phyloP scores from a whole-genome alignment of 2,888 invertebrate genomes.

The Molorchus minor region DNA sequence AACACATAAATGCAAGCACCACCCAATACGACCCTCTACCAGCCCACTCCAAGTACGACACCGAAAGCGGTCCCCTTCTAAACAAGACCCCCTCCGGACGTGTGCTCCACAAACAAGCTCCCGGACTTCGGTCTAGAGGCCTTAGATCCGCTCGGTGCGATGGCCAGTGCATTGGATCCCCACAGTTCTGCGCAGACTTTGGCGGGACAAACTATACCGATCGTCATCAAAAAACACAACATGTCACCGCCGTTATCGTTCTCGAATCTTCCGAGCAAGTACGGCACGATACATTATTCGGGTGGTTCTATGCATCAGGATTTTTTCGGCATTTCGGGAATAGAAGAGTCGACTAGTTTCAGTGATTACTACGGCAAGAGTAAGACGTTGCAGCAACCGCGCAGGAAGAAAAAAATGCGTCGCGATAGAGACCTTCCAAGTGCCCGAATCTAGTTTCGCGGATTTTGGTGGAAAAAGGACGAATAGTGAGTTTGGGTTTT shows the following conservation, averaged over 20 bases:
- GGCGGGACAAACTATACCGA: slow-evolving; percentile 63
- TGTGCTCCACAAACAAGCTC: slow-evolving; percentile 62
- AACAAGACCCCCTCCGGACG: slow-evolving; percentile 64
- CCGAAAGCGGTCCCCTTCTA: slow-evolving; percentile 61
- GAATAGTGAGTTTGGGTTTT: slow-evolving; percentile 55
- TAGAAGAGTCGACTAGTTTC: slow-evolving; percentile 59
- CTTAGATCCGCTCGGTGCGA: slow-evolving; percentile 47
- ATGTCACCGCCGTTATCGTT: slow-evolving; percentile 49
- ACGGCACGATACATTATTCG: slow-evolving; percentile 57
- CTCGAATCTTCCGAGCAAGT: slow-evolving; percentile 53
- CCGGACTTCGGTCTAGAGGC: slow-evolving; percentile 51
- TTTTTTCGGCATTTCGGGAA: slow-evolving; percentile 59
- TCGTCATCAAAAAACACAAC: slow-evolving; percentile 61
- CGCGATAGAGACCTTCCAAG: slow-evolving; percentile 61
- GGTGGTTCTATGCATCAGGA: slow-evolving; percentile 60
- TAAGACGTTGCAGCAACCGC: slow-evolving; percentile 60
- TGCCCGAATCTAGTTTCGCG: slow-evolving; percentile 55
- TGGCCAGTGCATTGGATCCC: slow-evolving; percentile 29
- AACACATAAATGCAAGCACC: slow-evolving; percentile 48
- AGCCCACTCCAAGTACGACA: slow-evolving; percentile 54
- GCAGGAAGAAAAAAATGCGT: slow-evolving; percentile 58
- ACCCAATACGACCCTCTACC: slow-evolving; percentile 54
- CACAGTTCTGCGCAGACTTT: slow-evolving; percentile 45
- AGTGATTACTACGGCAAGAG: slow-evolving; percentile 59
- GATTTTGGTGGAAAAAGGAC: slow-evolving; percentile 56